These are phyloP conservation scores for Isaurus tuberculatus DNA, from an alignment of 92 coral and sea anemone species.

Conservation along the genomic window DNA sequence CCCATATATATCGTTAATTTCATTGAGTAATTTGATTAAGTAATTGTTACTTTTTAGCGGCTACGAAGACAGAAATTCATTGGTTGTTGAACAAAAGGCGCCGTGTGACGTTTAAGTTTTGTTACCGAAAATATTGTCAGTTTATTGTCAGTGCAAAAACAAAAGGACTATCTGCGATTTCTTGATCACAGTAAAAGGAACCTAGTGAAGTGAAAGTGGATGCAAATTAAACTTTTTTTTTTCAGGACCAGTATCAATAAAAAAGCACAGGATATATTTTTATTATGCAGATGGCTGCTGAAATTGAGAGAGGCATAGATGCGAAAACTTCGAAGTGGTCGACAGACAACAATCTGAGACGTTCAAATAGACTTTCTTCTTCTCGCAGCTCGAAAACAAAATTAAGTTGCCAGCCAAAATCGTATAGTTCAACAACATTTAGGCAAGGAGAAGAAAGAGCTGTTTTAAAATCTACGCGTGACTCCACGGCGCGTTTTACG, in stretches of 20 bases:
- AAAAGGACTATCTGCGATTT: background rate
- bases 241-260: background rate
- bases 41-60: no score
- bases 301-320: background rate
- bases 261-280: background rate
- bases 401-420: background rate
- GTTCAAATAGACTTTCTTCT: background rate
- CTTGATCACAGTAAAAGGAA: background rate
- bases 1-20: no score
- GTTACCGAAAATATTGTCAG: background rate
- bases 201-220: background rate
- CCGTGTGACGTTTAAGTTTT: background rate
- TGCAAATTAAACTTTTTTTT: background rate
- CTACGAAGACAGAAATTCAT: no score
- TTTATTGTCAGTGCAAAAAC: background rate
- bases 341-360: background rate
- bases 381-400: conserved; percentile 25
- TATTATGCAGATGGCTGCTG: background rate
- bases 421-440: background rate
- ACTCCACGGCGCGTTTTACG: background rate
- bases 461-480: background rate
- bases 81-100: conserved; percentile 9
- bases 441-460: background rate
- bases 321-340: background rate
- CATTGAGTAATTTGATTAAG: no score